Percentiles rank a stretch among this genome's conserved stretches.
Evolutionary conservation across 2,113 vertebrate genomes (phyloP).

Genomic region (Microtus oregoni): DNA sequence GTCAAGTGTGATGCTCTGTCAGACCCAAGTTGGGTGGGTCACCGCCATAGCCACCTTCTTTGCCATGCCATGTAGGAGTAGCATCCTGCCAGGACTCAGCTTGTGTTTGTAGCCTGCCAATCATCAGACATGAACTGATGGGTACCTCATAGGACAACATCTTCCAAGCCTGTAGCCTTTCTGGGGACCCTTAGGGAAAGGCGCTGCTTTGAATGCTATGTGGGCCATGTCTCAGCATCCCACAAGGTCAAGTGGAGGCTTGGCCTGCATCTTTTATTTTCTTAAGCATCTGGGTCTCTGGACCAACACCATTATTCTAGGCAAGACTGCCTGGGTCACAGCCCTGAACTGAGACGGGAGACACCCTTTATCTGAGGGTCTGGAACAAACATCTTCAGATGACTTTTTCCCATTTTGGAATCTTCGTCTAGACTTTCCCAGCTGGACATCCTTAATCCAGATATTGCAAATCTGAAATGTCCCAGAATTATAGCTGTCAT

Average conservation of each 20-base stretch:
- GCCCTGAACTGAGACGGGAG: background rate
- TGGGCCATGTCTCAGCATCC: background rate
- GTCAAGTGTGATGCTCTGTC: background rate
- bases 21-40: background rate
- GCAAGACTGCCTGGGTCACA: background rate
- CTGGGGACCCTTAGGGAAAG: too few species aligned
- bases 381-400: background rate
- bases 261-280: background rate
- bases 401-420: background rate
- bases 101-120: background rate
- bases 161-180: background rate
- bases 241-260: background rate
- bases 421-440: background rate
- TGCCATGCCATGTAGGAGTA: background rate
- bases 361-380: background rate
- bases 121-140: background rate
- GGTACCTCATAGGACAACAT: accelerated
- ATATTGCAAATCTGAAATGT: background rate
- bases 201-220: background rate
- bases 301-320: background rate
- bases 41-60: background rate
- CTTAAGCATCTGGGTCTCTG: background rate
- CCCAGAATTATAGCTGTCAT: background rate
- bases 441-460: background rate
- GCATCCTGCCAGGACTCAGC: background rate